Evolutionary conservation across 2,888 invertebrate species (phyloP).

Genomic region (Villa cingulata): DNA sequence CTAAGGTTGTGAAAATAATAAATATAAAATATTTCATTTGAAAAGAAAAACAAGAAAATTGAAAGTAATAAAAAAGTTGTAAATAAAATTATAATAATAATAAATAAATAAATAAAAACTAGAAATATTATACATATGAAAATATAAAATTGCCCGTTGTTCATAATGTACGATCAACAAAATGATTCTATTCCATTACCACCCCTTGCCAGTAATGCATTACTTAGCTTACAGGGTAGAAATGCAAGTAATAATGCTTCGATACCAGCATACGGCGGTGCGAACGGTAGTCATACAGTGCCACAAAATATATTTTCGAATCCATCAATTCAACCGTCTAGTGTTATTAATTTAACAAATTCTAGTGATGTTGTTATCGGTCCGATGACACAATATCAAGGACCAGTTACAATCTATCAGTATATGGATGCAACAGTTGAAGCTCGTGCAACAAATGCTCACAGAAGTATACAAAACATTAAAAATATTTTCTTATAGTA

Average conservation of each 20-base stretch:
- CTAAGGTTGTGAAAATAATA: no score
- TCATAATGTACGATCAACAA: slow-evolving; percentile 17
- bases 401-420: slow-evolving; percentile 40
- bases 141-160: no score
- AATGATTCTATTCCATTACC: slow-evolving; percentile 18
- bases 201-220: slow-evolving; percentile 21
- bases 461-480: slow-evolving; percentile 24
- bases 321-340: slow-evolving; percentile 29
- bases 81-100: not conserved
- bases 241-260: slow-evolving; percentile 18
- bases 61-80: no score
- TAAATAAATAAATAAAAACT: not conserved
- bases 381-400: slow-evolving; percentile 40
- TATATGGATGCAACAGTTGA: slow-evolving; percentile 35
- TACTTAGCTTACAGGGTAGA: slow-evolving; percentile 23
- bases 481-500: no score
- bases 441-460: slow-evolving; percentile 27
- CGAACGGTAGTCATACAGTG: slow-evolving; percentile 12
- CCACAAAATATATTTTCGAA: slow-evolving; percentile 25
- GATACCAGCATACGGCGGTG: slow-evolving; percentile 19
- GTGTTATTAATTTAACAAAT: slow-evolving; percentile 37
- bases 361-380: slow-evolving; percentile 41
- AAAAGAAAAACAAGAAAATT: no score
- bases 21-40: no score
- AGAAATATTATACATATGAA: not conserved